Evolutionary conservation across 2,797 vertebrate genomes (phyloP).

Genomic region (Schizopygopsis malacanthus): DNA sequence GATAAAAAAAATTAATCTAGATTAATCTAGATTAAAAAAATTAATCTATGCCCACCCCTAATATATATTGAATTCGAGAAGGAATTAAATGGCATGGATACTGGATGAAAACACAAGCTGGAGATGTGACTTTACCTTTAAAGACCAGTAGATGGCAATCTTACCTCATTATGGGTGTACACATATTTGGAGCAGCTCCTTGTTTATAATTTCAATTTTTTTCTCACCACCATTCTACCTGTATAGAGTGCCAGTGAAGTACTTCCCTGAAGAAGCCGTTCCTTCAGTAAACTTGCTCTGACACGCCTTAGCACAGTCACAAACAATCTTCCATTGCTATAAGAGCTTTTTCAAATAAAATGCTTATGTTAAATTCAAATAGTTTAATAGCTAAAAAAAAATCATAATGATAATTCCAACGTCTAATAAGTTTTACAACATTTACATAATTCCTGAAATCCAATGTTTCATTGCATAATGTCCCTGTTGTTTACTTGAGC

Average conservation of each 20-base stretch:
- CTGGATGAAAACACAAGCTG: not conserved
- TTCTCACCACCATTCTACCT: not conserved
- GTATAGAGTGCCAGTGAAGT: too few species aligned
- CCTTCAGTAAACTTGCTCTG: slow-evolving; percentile 6
- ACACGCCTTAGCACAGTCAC: not conserved
- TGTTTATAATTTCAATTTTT: not conserved
- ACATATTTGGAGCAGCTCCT: not conserved
- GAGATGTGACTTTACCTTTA: not conserved
- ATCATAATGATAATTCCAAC: not conserved
- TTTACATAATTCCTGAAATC: not conserved
- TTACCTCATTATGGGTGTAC: not conserved
- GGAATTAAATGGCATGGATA: not conserved
- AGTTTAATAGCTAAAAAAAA: not conserved
- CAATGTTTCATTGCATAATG: slow-evolving; percentile 1
- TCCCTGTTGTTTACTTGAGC: slow-evolving; percentile 30
- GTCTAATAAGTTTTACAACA: not conserved
- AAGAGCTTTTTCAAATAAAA: not conserved
- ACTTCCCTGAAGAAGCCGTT: not conserved
- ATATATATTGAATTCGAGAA: not conserved
- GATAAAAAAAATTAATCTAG: too few species aligned
- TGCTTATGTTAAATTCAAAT: too few species aligned
- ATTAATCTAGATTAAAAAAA: too few species aligned
- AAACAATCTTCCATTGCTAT: not conserved
- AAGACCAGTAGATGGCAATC: slow-evolving; percentile 42
- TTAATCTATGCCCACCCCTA: too few species aligned